Conservation (phyloP, 2,113 vertebrate species). For the Gobio gobio region DNA sequence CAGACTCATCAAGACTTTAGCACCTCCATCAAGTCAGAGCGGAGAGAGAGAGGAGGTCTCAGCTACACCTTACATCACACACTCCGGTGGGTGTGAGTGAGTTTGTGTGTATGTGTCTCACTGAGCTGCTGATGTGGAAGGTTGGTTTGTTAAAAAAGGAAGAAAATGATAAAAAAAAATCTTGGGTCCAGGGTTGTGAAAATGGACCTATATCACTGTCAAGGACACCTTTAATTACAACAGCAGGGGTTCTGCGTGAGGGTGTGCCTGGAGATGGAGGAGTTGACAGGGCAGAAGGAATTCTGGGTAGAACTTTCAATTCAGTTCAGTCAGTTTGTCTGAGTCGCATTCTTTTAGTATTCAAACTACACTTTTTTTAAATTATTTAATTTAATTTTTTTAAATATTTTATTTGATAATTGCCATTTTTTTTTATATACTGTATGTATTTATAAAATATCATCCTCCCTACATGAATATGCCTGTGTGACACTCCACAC, state of each 20-base stretch:
- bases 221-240: constrained; percentile 80
- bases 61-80: constrained; percentile 45
- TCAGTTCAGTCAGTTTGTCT: neutral
- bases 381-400: neutral
- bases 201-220: constrained; percentile 68
- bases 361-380: neutral
- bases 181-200: constrained; percentile 68
- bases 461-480: neutral
- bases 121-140: constrained; percentile 56
- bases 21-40: constrained; percentile 53
- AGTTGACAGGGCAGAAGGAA: constrained; percentile 38
- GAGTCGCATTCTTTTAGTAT: neutral
- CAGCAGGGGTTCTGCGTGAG: constrained; percentile 61
- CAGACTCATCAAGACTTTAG: constrained; percentile 60
- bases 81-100: constrained; percentile 20
- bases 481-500: neutral
- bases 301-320: constrained; percentile 21
- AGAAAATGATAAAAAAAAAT: constrained; percentile 14
- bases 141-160: constrained; percentile 44
- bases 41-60: constrained; percentile 41
- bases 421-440: neutral
- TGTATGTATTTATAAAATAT: neutral
- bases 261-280: constrained; percentile 36
- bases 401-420: neutral
- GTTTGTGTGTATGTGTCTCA: constrained; percentile 42